Conservation (phyloP, 2,113 vertebrate genomes). For the Aepyceros melampus region DNA sequence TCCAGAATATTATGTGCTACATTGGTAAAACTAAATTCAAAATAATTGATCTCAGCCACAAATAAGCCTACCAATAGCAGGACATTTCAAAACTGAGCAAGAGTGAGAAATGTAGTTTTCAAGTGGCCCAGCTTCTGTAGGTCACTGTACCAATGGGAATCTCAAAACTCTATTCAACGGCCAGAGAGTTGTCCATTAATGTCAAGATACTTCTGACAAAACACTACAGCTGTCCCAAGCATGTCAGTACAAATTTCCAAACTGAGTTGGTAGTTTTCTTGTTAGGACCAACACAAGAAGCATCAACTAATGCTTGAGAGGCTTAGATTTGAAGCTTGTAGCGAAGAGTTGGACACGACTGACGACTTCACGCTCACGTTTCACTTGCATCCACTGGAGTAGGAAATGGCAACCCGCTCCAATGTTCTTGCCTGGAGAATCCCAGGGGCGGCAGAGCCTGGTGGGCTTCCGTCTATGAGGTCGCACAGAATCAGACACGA, state of each 20-base stretch:
- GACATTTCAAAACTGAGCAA: background rate
- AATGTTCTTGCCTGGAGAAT: no score
- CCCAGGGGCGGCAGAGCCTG: no score
- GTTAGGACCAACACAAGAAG: background rate
- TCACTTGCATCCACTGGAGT: no score
- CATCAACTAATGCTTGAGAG: background rate
- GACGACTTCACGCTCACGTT: no score
- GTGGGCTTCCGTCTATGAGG: no score
- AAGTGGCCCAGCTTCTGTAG: background rate
- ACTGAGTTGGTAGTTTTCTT: background rate
- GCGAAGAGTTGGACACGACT: no score
- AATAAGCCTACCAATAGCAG: background rate
- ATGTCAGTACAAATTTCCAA: background rate
- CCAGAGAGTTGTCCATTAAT: background rate
- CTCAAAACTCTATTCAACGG: background rate
- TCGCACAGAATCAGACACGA: no score
- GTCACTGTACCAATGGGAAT: background rate
- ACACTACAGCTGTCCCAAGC: background rate
- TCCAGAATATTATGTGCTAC: background rate
- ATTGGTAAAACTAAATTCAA: background rate
- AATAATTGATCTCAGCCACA: background rate
- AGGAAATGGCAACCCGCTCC: no score
- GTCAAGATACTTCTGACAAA: background rate
- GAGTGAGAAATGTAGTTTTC: background rate
- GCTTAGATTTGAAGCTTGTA: background rate